Base-by-base conservation (phyloP, 2,113 vertebrate species). In the Siphamia tubifer region DNA sequence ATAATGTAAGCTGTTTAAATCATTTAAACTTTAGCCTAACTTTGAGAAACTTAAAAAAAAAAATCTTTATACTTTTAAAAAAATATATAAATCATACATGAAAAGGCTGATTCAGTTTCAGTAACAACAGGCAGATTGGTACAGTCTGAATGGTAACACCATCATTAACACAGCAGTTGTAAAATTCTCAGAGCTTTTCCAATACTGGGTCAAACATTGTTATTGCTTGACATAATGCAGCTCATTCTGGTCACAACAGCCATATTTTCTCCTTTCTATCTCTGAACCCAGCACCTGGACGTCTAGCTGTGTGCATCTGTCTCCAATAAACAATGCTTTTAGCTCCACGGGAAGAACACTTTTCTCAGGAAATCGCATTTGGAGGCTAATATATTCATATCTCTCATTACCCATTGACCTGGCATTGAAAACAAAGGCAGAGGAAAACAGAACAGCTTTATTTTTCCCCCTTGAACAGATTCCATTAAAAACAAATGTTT, bases 401-500 rank as follows among this genome's bases (percentile, higher is more conserved):
- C 34, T 53, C 57, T 13, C 25, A 32, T 77, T 72, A 79, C 60
- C 60, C 36, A 13, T 35, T 48, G 52, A 56, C 38, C 57, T 54
- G 56, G 51, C 77, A 68, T 42, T 67, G 47, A 79, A 88, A 65
- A 68, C 5, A 20, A 17, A 27, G 43, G 15, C 57, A 25, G 67
- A 19, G 43, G 34, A 21, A 30, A 17, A 52, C 9, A 68, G 56
- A 68, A 75, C 53, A 38, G 68, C 34, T 3, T 2, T 43, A 17
- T 12, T 16, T 15, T 11, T 9, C 30, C 43, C 43, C 71, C 79
- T 65, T 81, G 60, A 74, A 84, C 68, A 57, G 43, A 49, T 68
- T 76, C 60, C 77, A 86, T 87, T 78, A 82, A 89, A 89, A 79
- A 85, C 84, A 57, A 87, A 91, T 77, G 69, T 43, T 36, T 45